These are phyloP conservation scores for Nycticorax nycticorax DNA, from an alignment of 2,113 vertebrate species.

Conservation along the genomic window DNA sequence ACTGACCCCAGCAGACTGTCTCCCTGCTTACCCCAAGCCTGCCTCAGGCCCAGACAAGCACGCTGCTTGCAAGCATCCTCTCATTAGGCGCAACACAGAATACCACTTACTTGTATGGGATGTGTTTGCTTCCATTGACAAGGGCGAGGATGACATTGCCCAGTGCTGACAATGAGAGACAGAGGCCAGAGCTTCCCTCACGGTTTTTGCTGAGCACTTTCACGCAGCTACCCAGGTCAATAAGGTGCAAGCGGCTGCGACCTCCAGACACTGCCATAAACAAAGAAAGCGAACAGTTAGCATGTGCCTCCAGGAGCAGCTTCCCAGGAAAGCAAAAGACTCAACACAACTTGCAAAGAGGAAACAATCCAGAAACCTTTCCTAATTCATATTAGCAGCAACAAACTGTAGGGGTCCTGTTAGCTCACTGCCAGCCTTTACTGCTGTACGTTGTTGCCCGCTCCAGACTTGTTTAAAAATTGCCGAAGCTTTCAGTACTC, in stretches of 20 bases:
- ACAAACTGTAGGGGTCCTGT: background rate
- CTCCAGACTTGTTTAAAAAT: background rate
- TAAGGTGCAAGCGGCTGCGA: slow-evolving; percentile 95
- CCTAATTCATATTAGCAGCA: background rate
- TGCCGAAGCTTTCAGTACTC: background rate
- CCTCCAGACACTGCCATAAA: slow-evolving; percentile 91
- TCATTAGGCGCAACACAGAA: background rate
- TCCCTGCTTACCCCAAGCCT: background rate
- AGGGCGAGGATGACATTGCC: slow-evolving; percentile 97
- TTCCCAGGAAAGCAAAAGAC: background rate
- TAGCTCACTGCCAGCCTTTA: background rate
- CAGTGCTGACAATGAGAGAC: slow-evolving; percentile 92
- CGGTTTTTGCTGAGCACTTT: slow-evolving; percentile 85
- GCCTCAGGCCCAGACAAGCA: background rate
- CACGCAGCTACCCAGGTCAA: slow-evolving; percentile 95
- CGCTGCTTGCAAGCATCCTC: background rate
- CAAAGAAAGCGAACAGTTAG: slow-evolving; percentile 35
- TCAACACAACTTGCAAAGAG: background rate
- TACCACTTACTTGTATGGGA: slow-evolving; percentile 93
- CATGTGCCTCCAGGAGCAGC: background rate
- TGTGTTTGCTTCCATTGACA: slow-evolving; percentile 99
- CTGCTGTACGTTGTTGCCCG: background rate
- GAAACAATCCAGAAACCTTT: background rate
- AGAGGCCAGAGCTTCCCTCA: slow-evolving; percentile 84
- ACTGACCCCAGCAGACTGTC: background rate